Evolutionary conservation across 2,888 invertebrate genomes (phyloP).

Genomic region (Prionchulus punctatus): DNA sequence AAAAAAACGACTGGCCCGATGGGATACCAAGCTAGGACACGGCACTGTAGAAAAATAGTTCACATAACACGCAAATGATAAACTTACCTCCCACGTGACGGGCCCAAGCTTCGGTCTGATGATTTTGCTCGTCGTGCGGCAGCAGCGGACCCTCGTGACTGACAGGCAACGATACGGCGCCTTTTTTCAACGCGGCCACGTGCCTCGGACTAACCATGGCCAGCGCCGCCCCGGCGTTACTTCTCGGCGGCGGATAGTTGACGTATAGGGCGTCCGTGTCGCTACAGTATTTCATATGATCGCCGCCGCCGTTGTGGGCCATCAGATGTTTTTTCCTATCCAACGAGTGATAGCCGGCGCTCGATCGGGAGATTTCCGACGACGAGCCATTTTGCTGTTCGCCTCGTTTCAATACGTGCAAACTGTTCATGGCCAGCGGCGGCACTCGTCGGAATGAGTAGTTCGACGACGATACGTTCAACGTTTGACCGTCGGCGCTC

Average conservation of each 20-base stretch:
- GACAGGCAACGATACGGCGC: neutral
- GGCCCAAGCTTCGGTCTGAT: too few species aligned
- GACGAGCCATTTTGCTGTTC: too few species aligned
- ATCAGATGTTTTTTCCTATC: slow-evolving; percentile 21
- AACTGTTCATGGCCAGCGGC: neutral
- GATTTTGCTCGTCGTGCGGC: too few species aligned
- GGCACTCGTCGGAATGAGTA: too few species aligned
- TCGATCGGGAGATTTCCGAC: neutral
- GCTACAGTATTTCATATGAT: neutral
- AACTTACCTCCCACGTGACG: too few species aligned
- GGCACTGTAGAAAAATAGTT: too few species aligned
- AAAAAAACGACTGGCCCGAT: neutral
- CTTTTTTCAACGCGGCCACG: neutral
- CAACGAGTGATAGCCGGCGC: slow-evolving; percentile 19
- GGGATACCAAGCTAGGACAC: too few species aligned
- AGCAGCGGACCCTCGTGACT: too few species aligned
- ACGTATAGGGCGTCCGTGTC: neutral
- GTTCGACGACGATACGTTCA: neutral
- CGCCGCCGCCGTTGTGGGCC: slow-evolving; percentile 10
- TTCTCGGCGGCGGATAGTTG: neutral
- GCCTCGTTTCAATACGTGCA: neutral
- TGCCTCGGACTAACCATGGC: slow-evolving; percentile 9
- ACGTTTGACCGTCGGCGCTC: neutral
- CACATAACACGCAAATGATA: too few species aligned
- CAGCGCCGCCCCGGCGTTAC: neutral